Evolutionary conservation across 2,797 vertebrate species (phyloP).

Genomic region (Sphenopsis melanotis): DNA sequence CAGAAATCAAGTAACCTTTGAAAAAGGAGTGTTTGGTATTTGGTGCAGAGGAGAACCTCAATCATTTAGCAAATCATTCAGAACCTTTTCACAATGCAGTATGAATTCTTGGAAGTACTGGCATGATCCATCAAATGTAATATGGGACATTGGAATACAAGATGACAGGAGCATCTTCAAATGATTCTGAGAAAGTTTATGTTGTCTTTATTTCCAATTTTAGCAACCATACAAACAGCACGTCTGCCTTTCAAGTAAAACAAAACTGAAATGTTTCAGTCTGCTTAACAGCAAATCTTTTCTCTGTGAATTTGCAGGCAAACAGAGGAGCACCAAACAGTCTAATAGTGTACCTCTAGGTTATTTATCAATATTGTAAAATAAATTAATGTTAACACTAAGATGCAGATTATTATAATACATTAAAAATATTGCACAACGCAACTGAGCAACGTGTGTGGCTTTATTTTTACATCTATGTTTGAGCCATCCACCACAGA

Average conservation of each 20-base stretch:
- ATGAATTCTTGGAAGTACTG: background rate
- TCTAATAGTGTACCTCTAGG: slow-evolving; percentile 9
- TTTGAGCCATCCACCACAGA: slow-evolving; percentile 49
- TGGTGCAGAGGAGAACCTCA: background rate
- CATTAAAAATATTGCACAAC: slow-evolving; percentile 70
- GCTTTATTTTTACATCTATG: background rate
- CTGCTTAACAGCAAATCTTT: background rate
- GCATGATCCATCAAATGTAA: background rate
- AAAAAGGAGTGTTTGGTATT: background rate
- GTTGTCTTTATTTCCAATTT: background rate
- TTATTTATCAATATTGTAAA: slow-evolving; percentile 13
- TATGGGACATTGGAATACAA: background rate
- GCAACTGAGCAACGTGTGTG: slow-evolving; percentile 24
- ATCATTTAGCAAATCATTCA: background rate
- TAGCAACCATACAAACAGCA: background rate
- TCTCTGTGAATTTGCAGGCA: background rate
- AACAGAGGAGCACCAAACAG: slow-evolving; percentile 4
- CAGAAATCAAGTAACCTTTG: slow-evolving; percentile 22
- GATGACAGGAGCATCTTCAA: background rate
- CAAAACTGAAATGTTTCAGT: background rate
- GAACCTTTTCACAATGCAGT: background rate
- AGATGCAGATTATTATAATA: slow-evolving; percentile 54
- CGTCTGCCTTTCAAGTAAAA: background rate
- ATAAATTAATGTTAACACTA: slow-evolving; percentile 50
- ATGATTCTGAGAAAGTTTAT: background rate